Conservation (phyloP, 2,113 vertebrate genomes). For the Heptranchias perlo region DNA sequence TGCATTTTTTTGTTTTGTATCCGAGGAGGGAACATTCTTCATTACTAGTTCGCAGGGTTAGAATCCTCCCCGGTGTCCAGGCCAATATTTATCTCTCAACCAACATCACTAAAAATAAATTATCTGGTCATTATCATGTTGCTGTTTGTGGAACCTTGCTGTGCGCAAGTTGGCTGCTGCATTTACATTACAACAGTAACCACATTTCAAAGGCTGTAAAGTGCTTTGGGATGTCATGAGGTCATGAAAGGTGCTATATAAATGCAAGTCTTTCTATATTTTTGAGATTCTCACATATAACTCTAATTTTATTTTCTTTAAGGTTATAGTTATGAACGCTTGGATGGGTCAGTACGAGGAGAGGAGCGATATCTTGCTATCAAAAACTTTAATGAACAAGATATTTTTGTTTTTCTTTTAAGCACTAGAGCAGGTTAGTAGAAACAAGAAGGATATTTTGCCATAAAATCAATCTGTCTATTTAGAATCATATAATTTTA, state of each 20-base stretch:
- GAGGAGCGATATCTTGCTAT: slow-evolving; percentile 84
- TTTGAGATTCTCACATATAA: slow-evolving; percentile 7
- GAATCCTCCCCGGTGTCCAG: not conserved
- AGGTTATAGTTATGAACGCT: slow-evolving; percentile 88
- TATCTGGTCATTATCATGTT: not conserved
- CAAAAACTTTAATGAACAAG: slow-evolving; percentile 80
- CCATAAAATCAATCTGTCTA: not conserved
- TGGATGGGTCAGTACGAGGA: slow-evolving; percentile 82
- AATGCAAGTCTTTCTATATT: not conserved
- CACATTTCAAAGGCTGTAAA: not conserved
- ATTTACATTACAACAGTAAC: not conserved
- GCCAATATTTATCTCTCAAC: not conserved
- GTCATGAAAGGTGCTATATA: not conserved
- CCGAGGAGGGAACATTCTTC: no score
- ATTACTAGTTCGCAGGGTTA: not conserved
- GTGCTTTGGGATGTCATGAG: not conserved
- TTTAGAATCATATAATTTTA: not conserved
- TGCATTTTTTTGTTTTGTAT: not conserved
- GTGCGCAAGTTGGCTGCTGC: not conserved
- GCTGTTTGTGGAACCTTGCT: not conserved
- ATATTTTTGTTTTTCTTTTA: slow-evolving; percentile 80
- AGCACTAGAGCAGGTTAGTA: slow-evolving; percentile 80
- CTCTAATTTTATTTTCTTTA: slow-evolving; percentile 39
- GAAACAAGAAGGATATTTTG: not conserved
- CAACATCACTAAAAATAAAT: not conserved